phyloP scores from a whole-genome alignment of 2,113 vertebrate genomes.

The Campylomormyrus numenius region DNA sequence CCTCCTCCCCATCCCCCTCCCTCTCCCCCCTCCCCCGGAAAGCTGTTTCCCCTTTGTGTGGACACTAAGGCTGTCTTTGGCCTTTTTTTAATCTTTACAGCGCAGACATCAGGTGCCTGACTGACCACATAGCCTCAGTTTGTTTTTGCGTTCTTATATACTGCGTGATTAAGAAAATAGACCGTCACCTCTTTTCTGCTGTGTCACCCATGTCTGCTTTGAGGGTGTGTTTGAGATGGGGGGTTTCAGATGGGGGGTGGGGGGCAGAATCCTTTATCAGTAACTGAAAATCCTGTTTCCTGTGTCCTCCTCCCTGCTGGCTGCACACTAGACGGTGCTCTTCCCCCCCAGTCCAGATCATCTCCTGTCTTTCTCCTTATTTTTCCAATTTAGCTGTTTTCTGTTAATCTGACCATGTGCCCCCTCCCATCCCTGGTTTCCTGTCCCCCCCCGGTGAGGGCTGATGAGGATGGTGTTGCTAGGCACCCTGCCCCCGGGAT shows the following conservation, averaged over 20 bases:
- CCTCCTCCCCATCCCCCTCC: too few relatives aligned
- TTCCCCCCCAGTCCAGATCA: background rate
- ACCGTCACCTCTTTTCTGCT: background rate
- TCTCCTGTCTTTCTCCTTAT: background rate
- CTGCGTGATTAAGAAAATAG: background rate
- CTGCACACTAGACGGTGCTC: background rate
- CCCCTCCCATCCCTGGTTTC: background rate
- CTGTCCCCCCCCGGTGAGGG: background rate
- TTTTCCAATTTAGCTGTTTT: background rate
- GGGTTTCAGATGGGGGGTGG: background rate
- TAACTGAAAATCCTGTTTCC: background rate
- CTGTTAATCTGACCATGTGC: background rate
- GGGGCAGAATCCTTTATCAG: background rate
- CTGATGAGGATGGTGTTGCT: background rate
- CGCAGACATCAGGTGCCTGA: background rate
- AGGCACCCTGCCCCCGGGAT: background rate
- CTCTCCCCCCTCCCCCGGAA: background rate
- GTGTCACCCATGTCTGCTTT: background rate
- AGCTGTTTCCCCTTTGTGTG: background rate
- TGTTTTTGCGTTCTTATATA: background rate
- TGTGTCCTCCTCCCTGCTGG: background rate
- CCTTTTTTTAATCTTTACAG: background rate
- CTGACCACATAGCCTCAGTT: background rate
- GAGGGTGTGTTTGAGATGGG: background rate
- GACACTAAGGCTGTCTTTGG: background rate